phyloP scores from a whole-genome alignment of 1,140 invertebrate species.

The Camponotus vicinus region DNA sequence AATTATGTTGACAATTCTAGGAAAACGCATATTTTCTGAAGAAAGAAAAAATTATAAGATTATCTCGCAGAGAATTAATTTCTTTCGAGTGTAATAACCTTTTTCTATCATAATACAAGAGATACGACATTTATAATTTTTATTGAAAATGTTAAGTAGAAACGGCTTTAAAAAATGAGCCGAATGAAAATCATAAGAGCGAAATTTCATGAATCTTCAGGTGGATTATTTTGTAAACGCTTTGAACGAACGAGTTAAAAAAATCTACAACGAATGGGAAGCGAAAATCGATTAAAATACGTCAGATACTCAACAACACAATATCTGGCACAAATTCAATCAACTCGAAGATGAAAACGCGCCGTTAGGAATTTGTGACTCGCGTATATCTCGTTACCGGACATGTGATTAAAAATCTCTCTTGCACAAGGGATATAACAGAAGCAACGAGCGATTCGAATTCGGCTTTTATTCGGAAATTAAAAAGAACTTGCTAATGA shows the following conservation, averaged over 20 bases:
- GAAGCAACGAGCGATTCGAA: conserved; percentile 26
- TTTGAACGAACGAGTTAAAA: neutral
- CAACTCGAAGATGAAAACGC: conserved; percentile 17
- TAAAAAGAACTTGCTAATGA: neutral
- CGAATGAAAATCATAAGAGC: neutral
- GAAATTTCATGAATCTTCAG: neutral
- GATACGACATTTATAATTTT: neutral
- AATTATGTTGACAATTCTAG: neutral
- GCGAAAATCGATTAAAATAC: neutral
- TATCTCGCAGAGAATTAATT: neutral
- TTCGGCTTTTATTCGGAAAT: conserved; percentile 27
- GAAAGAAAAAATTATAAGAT: neutral
- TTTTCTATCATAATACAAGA: neutral
- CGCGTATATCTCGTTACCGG: conserved; percentile 7
- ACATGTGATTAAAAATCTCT: conserved; percentile 31
- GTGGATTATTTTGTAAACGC: neutral
- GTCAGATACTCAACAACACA: neutral
- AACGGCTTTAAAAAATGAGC: neutral
- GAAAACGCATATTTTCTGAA: neutral
- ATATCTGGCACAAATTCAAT: conserved; percentile 19
- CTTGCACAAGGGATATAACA: neutral
- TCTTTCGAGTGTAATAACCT: neutral
- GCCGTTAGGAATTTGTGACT: too few relatives aligned
- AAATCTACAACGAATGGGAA: neutral
- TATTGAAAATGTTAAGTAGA: neutral